Evolutionary conservation across 2,797 vertebrate species (phyloP).

Genomic region (Pseudopleuronectes americanus): DNA sequence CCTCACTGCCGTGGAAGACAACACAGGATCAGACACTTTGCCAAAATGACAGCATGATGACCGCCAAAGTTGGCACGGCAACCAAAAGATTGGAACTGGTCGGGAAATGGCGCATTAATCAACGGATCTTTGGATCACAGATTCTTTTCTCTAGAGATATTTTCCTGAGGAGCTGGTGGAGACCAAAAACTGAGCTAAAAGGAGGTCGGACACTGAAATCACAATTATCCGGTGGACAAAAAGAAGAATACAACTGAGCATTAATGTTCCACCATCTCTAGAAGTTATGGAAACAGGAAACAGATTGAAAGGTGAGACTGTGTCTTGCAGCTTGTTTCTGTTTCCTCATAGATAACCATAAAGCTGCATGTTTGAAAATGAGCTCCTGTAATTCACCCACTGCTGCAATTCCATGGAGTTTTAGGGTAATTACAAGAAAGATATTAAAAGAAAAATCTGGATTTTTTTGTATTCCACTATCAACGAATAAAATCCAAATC

Average conservation of each 20-base stretch:
- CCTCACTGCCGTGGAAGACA: conserved; percentile 75
- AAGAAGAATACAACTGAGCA: too few relatives aligned
- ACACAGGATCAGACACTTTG: conserved; percentile 30
- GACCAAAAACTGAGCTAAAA: too few relatives aligned
- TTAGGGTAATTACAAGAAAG: neutral
- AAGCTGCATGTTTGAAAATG: neutral
- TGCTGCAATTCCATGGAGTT: neutral
- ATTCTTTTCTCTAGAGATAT: too few relatives aligned
- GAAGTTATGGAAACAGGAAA: too few relatives aligned
- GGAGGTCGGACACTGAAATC: too few relatives aligned
- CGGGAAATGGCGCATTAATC: neutral
- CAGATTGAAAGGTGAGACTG: neutral
- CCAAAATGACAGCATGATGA: conserved; percentile 6
- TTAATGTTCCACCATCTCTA: too few relatives aligned
- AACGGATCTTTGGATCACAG: neutral
- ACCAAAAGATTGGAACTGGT: neutral
- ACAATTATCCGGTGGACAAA: too few relatives aligned
- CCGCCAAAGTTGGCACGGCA: neutral
- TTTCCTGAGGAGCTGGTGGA: too few relatives aligned
- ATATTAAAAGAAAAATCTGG: neutral
- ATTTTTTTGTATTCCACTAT: too few relatives aligned
- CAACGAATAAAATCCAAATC: too few relatives aligned
- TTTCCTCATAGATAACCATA: too few relatives aligned
- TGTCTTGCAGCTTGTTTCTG: neutral
- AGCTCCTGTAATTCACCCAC: neutral